Base-by-base conservation (phyloP, 2,888 invertebrate genomes). In the Blastobasis lacticolella region DNA sequence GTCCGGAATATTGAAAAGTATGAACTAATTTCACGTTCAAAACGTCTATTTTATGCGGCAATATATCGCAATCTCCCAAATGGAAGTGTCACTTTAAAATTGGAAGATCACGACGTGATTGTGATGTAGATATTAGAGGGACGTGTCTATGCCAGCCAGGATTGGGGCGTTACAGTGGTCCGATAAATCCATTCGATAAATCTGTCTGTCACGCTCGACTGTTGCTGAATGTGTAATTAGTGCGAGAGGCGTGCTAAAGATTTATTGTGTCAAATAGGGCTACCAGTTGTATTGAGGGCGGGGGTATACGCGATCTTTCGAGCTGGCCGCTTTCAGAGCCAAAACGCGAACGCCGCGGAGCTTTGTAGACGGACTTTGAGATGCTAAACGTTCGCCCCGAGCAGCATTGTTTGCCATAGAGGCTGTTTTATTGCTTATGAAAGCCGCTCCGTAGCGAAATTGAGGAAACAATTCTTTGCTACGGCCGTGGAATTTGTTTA, bases 391-490 rank as follows among this genome's bases (percentile, higher is more conserved):
- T 60, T 70, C 59, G 64, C 66, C 62, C 62, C 63, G 63, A 71
- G 67, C 62, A 71, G 74, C 72, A 71, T 67, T 75, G 77, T 74
- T 75, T 72, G 60, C 61, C 62, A 65, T 62, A 64, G 57, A 61
- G 66, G 62, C 61, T 65, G 61, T 69, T 78, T 75, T 77, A 77
- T 76, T 74, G 73, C 75, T 69, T 71, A 73, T 71, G 64, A 73
- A 71, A 61, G 62, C 64, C 57, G 63, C 58, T 51, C 60, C 61
- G 55, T 64, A 58, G 66, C 69, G 71, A 75, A 75, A 75, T 73
- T 62, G 64, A 54, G 58, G 61, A 62, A 71, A 69, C 69, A 70
- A 71, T 67, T 69, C 64, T 68, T 64, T 64, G 58, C 54, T 54
- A 57, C 61, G 23, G 23, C 23, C 23, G 3, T 23, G 23, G 23